Percentiles rank a stretch among this genome's conserved stretches.
Conservation (phyloP, 2,888 invertebrate genomes). For the Sminthurides aquaticus region DNA sequence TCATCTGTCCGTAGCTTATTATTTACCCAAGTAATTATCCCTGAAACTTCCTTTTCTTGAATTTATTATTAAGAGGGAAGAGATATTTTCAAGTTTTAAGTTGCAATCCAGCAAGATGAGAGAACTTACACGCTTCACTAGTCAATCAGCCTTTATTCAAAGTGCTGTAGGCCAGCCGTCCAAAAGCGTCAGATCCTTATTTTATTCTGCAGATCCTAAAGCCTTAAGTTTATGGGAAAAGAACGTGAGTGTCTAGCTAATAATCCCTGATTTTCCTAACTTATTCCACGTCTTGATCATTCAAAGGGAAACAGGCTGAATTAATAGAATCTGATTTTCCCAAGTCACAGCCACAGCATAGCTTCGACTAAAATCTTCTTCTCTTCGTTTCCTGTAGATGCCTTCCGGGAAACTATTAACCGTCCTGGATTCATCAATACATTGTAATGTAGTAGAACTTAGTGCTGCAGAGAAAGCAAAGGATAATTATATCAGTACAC, state of each 20-base stretch:
- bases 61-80: no score
- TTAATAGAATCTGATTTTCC: no score
- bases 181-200: slow-evolving; percentile 8
- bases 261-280: no score
- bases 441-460: slow-evolving; percentile 17
- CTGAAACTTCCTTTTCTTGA: no score
- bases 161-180: slow-evolving; percentile 2
- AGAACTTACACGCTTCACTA: slow-evolving; percentile 14
- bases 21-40: no score
- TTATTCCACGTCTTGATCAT: no score
- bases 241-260: slow-evolving; percentile 7
- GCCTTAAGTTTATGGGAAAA: slow-evolving; percentile 12
- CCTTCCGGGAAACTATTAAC: slow-evolving; percentile 13
- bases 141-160: slow-evolving; percentile 16
- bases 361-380: no score
- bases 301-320: no score
- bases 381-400: no score
- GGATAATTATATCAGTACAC: slow-evolving; percentile 14
- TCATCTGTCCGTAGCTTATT: no score
- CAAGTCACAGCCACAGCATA: no score
- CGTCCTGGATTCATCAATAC: slow-evolving; percentile 11
- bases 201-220: slow-evolving; percentile 15
- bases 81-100: no score
- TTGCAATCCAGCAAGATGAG: slow-evolving; percentile 10
- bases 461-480: slow-evolving; percentile 6